Conservation (phyloP, 2,113 vertebrate species). For the Indicator maculatus region DNA sequence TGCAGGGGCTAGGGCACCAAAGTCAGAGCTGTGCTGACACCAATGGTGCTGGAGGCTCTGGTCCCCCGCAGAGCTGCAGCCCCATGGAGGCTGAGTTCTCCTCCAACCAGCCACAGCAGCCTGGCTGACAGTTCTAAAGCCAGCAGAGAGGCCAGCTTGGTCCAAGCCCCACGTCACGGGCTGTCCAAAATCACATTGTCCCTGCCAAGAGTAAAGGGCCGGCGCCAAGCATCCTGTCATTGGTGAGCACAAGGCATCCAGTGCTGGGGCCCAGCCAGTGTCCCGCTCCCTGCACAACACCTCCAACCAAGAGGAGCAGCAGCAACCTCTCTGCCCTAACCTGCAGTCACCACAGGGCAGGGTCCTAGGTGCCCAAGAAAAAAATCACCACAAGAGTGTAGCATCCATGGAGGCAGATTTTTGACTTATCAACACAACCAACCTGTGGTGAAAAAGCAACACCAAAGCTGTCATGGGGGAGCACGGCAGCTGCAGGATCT, state of each 20-base stretch:
- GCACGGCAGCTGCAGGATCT: background rate
- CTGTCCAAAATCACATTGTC: background rate
- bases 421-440: background rate
- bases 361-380: background rate
- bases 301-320: background rate
- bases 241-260: background rate
- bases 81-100: background rate
- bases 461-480: background rate
- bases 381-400: background rate
- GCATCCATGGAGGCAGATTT: background rate
- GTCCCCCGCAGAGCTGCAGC: accelerated
- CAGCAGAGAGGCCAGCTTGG: background rate
- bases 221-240: slow-evolving; percentile 28
- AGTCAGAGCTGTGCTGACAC: background rate
- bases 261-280: background rate
- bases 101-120: background rate
- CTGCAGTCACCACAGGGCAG: background rate
- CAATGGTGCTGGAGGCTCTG: background rate
- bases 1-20: background rate
- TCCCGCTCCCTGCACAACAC: background rate
- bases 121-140: background rate
- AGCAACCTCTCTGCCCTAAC: background rate
- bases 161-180: background rate
- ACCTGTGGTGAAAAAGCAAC: background rate
- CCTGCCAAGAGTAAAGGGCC: background rate